phyloP scores from a whole-genome alignment of 2,888 invertebrate species.

The Sesia apiformis region DNA sequence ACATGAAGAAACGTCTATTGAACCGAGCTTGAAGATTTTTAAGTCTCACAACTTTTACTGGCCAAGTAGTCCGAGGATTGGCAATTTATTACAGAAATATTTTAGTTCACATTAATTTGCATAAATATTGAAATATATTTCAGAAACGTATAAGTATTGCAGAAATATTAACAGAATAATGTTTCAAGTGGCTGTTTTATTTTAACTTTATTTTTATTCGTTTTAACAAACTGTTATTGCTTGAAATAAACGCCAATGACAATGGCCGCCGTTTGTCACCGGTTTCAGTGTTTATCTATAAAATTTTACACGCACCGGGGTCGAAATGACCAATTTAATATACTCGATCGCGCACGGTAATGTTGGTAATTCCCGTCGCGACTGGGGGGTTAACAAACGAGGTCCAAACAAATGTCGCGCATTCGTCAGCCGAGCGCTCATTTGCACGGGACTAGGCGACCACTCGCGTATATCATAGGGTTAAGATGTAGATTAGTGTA shows the following conservation, averaged over 20 bases:
- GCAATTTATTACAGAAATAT: too few relatives aligned
- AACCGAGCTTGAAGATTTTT: too few relatives aligned
- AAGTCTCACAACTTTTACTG: too few relatives aligned
- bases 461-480: constrained; percentile 16
- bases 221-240: not conserved
- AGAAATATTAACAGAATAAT: too few relatives aligned
- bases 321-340: constrained; percentile 22
- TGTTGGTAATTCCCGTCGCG: constrained; percentile 10
- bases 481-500: constrained; percentile 2
- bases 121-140: too few relatives aligned
- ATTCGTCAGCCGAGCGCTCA: constrained; percentile 39
- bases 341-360: constrained; percentile 4
- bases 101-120: too few relatives aligned
- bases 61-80: too few relatives aligned
- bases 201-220: not conserved
- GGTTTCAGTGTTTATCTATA: constrained; percentile 21
- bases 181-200: not conserved
- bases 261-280: not conserved
- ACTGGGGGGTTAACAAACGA: constrained; percentile 30
- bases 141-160: too few relatives aligned
- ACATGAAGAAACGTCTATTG: too few relatives aligned
- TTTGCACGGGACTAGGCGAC: constrained; percentile 32
- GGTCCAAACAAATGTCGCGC: constrained; percentile 39
- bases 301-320: constrained; percentile 12
- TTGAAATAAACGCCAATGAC: not conserved